Evolutionary conservation across 2,888 invertebrate species (phyloP).

Genomic region (Rhopalosiphum nymphaeae): DNA sequence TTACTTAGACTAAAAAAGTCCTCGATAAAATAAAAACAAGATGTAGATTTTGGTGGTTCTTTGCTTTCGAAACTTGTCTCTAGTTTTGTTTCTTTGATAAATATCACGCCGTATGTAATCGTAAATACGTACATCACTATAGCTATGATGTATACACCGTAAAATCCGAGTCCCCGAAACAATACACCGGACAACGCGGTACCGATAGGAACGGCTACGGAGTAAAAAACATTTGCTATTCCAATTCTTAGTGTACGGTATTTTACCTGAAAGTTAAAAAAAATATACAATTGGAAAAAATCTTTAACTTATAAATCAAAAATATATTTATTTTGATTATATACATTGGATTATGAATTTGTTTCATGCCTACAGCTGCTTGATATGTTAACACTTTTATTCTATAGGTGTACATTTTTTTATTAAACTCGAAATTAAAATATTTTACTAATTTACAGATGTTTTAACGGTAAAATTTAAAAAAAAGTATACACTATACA

Average conservation of each 20-base stretch:
- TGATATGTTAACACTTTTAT: background rate
- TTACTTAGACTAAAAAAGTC: conserved; percentile 85
- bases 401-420: background rate
- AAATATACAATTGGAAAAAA: background rate
- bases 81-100: conserved; percentile 75
- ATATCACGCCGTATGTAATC: conserved; percentile 80
- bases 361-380: background rate
- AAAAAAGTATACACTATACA: background rate
- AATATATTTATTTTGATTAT: background rate
- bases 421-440: background rate
- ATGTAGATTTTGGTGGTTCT: conserved; percentile 67
- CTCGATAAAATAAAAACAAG: conserved; percentile 72
- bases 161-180: conserved; percentile 72
- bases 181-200: conserved; percentile 88
- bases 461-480: background rate
- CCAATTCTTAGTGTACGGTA: conserved; percentile 88
- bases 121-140: conserved; percentile 81
- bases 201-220: conserved; percentile 90
- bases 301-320: background rate
- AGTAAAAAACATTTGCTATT: conserved; percentile 89
- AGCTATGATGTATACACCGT: conserved; percentile 85
- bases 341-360: background rate
- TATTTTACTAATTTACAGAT: background rate
- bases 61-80: conserved; percentile 41
- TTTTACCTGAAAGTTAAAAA: conserved; percentile 72